phyloP scores from a whole-genome alignment of 2,797 vertebrate genomes.

The Labroides dimidiatus region DNA sequence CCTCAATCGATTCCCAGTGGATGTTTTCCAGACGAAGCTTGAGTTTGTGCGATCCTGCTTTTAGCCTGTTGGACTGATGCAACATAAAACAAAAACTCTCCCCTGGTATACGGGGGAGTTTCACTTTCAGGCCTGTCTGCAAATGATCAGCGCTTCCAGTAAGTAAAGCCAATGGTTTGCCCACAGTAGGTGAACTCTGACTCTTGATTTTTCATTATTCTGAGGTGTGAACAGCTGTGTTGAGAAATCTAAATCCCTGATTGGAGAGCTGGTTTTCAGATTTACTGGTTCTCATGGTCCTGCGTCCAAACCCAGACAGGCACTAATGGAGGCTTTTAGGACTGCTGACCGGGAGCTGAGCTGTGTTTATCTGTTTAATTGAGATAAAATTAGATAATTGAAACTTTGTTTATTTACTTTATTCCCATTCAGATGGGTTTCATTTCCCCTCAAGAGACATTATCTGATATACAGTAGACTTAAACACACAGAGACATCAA shows the following conservation, averaged over 20 bases:
- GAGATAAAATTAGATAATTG: conserved; percentile 69
- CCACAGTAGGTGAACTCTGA: conserved; percentile 6
- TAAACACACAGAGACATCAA: conserved; percentile 12
- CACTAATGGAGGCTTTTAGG: conserved; percentile 23
- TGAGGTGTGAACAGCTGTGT: conserved; percentile 25
- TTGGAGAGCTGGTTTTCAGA: conserved; percentile 8
- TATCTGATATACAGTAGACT: conserved; percentile 26
- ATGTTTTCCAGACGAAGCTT: conserved; percentile 56
- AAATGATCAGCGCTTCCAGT: conserved; percentile 22
- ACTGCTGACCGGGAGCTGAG: conserved; percentile 36
- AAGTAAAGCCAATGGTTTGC: conserved; percentile 13
- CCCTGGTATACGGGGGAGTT: background rate
- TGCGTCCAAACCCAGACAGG: conserved; percentile 5
- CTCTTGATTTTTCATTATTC: conserved; percentile 8
- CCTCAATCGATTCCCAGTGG: conserved; percentile 31
- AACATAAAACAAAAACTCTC: conserved; percentile 46
- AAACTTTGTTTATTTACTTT: conserved; percentile 70
- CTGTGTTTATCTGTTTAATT: conserved; percentile 73
- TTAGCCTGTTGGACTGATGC: conserved; percentile 14
- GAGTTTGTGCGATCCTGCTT: conserved; percentile 30
- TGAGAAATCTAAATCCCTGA: conserved; percentile 22
- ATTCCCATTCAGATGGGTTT: conserved; percentile 62
- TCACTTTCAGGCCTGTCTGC: background rate
- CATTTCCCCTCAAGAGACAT: conserved; percentile 53
- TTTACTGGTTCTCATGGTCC: background rate